Conservation (phyloP, 2,797 vertebrate species). For the Potorous gilbertii region DNA sequence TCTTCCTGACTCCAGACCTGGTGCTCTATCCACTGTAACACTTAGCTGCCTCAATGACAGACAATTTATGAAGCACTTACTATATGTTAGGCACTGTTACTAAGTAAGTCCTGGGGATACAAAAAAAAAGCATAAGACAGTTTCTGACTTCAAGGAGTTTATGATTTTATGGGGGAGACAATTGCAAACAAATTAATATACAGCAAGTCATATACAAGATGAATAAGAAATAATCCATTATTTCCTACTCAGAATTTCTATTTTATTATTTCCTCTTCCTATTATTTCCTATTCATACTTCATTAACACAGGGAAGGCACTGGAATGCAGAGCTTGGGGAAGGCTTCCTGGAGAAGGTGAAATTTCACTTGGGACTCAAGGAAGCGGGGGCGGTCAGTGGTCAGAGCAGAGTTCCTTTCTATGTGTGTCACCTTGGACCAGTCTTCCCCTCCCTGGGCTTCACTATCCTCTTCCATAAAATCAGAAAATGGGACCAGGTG, state of each 20-base stretch:
- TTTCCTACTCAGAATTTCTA: too few relatives aligned
- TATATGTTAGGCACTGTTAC: too few relatives aligned
- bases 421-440: background rate
- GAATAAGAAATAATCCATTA: background rate
- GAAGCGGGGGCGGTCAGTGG: background rate
- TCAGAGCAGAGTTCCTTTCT: background rate
- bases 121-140: too few relatives aligned
- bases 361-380: background rate
- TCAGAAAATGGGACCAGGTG: background rate
- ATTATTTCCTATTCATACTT: too few relatives aligned
- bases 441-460: constrained; percentile 11
- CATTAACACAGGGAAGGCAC: background rate
- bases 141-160: background rate
- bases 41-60: background rate
- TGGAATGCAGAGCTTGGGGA: background rate
- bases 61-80: background rate
- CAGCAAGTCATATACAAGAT: background rate
- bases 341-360: background rate
- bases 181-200: background rate
- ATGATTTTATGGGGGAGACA: background rate
- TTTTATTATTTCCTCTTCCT: too few relatives aligned
- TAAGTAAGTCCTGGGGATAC: too few relatives aligned
- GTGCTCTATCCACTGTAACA: background rate
- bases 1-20: background rate
- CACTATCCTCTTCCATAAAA: background rate